Conservation (phyloP, 2,113 vertebrate species). For the Corydoras sp. region DNA sequence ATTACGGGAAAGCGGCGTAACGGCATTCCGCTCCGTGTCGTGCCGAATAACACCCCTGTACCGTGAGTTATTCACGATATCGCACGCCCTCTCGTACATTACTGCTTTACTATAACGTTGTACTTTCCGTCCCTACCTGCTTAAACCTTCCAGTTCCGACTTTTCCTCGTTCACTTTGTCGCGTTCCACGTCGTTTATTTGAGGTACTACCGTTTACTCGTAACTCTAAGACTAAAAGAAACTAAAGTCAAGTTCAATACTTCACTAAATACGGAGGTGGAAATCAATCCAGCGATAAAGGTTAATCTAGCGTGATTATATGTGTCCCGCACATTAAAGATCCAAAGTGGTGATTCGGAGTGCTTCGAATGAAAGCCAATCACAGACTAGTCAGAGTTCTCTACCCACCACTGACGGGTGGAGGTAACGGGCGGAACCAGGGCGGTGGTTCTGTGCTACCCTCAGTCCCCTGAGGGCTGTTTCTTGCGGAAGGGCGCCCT, state of each 20-base stretch:
- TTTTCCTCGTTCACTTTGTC: neutral
- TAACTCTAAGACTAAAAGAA: conserved; percentile 15
- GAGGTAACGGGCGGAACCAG: conserved; percentile 1
- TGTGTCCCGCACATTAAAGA: conserved; percentile 32
- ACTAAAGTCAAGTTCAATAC: conserved; percentile 35
- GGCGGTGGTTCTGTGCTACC: neutral
- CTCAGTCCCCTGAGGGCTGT: conserved; percentile 64
- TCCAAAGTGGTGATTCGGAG: conserved; percentile 25
- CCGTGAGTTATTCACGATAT: no score
- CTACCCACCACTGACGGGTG: conserved; percentile 4
- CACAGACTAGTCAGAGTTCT: conserved; percentile 17
- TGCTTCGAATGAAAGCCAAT: conserved; percentile 20
- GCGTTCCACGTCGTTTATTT: conserved; percentile 1
- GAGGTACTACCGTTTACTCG: conserved; percentile 29
- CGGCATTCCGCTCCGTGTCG: no score
- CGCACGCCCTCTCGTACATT: no score
- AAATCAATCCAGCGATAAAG: conserved; percentile 13
- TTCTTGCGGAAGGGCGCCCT: conserved; percentile 75
- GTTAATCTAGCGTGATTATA: neutral
- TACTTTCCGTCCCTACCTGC: no score
- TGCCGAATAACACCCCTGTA: no score
- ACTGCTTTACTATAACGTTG: no score
- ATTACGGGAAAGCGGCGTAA: no score
- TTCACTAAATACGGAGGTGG: conserved; percentile 31
- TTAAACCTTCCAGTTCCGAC: neutral